Evolutionary conservation across 2,113 vertebrate species (phyloP), one percentile per base, ranked within the genome.

Genomic region (Ciconia stormi): DNA sequence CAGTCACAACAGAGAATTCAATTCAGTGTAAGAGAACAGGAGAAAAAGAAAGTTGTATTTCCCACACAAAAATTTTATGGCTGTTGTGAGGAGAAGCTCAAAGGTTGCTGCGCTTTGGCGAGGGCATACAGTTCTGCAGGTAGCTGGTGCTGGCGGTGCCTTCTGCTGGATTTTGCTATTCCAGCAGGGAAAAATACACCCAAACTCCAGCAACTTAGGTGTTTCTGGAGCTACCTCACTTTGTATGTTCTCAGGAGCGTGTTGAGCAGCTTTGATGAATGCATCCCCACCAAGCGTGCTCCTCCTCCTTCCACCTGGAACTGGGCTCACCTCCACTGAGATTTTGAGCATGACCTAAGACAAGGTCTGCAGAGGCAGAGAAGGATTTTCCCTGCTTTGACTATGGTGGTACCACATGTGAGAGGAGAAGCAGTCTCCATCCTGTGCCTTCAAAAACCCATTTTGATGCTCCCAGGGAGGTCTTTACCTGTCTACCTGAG

Each of bases 1-100:
- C 94, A 97, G 95, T 87, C 95, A 94, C 94, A 96, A 90, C 95
- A 96, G 82, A 25, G 58, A 95, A 93, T 82, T 91, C 93, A 86
- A 16, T 66, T 61, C 89, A 65, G 92, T 0, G 0, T 61, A 67
- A 95, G 77, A 65, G 82, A 97, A 42, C 16, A 66, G 84, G 62
- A 78, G 66, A 47, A 85, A 73, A 76, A 30, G 81, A 58, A 89
- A 96, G 53, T 72, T 70, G 83, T 3, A 3, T 93, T 91, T 93
- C 73, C 46, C 66, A 44, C 44, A 27, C 18, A 47, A 62, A 91
- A 91, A 90, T 77, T 46, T 18, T 1, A 38, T 38, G 93, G 61
- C 73, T 89, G 53, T 30, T 85, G n/a, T 20, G 30, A 49, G 78
- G 47, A 42, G 70, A 59, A 89, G 58, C 91, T 95, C 20, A 13